These are phyloP conservation scores for Pantala flavescens DNA, from an alignment of 1,140 invertebrate species.

Conservation along the genomic window DNA sequence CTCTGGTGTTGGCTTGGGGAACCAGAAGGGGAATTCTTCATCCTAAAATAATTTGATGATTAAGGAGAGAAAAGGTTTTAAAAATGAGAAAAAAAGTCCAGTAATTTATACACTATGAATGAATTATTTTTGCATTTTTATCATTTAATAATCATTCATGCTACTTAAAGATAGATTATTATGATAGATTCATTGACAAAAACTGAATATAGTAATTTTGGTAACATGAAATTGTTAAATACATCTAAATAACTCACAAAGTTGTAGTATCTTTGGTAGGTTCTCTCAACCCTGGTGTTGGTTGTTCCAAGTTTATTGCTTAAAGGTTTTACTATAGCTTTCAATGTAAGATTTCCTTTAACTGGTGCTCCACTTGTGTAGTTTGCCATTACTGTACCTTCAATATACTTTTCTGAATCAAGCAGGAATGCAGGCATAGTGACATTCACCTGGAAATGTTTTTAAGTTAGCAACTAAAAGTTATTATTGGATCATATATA, in stretches of 20 bases:
- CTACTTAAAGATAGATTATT: too few species aligned
- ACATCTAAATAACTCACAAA: constrained; percentile 43
- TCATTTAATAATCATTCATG: too few species aligned
- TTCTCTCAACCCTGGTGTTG: constrained; percentile 36
- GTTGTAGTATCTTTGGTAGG: constrained; percentile 56
- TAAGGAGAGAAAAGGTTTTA: not conserved
- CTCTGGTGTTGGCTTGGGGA: constrained; percentile 40
- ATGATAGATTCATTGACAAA: too few species aligned
- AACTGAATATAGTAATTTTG: too few species aligned
- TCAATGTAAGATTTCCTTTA: constrained; percentile 72
- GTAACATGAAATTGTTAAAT: too few species aligned
- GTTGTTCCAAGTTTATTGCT: constrained; percentile 32
- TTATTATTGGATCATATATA: not conserved
- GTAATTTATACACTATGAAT: too few species aligned
- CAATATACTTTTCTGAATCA: constrained; percentile 67
- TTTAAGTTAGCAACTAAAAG: too few species aligned
- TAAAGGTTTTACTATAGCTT: constrained; percentile 61
- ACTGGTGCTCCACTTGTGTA: constrained; percentile 81
- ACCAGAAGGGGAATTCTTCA: constrained; percentile 69
- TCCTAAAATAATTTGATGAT: constrained; percentile 34
- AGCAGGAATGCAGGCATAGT: constrained; percentile 91
- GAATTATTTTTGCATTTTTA: too few species aligned
- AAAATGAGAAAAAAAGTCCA: not conserved
- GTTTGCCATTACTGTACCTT: constrained; percentile 83
- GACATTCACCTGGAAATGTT: constrained; percentile 66